A percentile compares a stretch with the other conserved stretches of the same genome.
phyloP scores from a whole-genome alignment of 2,888 invertebrate genomes.

The Trissonchulus latispiculum region DNA sequence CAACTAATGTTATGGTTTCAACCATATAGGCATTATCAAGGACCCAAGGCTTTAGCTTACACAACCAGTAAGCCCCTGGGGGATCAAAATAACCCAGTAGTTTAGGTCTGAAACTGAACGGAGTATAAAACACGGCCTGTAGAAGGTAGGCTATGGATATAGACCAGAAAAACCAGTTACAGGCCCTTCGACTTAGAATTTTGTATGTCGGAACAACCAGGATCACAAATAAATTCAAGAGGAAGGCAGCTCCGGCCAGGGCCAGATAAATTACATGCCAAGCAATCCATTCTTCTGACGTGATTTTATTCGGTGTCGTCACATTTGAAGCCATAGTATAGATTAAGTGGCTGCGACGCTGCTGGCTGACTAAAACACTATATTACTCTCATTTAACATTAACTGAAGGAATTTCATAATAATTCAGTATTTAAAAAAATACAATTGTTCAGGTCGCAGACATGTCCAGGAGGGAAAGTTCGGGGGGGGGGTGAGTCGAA shows the following conservation, averaged over 20 bases:
- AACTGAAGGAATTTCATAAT: too few relatives aligned
- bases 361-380: too few relatives aligned
- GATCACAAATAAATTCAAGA: constrained; percentile 2
- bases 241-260: constrained; percentile 10
- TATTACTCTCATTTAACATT: too few relatives aligned
- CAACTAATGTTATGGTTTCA: not conserved
- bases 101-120: constrained; percentile 7
- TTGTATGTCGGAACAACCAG: not conserved
- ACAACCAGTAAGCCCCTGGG: constrained; percentile 3
- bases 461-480: too few relatives aligned
- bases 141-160: not conserved
- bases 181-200: not conserved
- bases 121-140: constrained; percentile 2
- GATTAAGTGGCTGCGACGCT: too few relatives aligned
- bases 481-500: too few relatives aligned
- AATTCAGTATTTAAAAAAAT: too few relatives aligned
- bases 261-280: constrained; percentile 11
- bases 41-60: not conserved
- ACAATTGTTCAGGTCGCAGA: too few relatives aligned
- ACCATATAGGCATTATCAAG: constrained; percentile 7
- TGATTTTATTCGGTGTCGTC: not conserved
- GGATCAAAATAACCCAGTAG: constrained; percentile 12
- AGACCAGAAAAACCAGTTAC: not conserved
- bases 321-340: not conserved
- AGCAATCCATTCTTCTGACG: not conserved